Percentiles rank a stretch among this genome's conserved stretches.
Conservation (phyloP, 2,797 vertebrate genomes). For the Meriones psammophilus region DNA sequence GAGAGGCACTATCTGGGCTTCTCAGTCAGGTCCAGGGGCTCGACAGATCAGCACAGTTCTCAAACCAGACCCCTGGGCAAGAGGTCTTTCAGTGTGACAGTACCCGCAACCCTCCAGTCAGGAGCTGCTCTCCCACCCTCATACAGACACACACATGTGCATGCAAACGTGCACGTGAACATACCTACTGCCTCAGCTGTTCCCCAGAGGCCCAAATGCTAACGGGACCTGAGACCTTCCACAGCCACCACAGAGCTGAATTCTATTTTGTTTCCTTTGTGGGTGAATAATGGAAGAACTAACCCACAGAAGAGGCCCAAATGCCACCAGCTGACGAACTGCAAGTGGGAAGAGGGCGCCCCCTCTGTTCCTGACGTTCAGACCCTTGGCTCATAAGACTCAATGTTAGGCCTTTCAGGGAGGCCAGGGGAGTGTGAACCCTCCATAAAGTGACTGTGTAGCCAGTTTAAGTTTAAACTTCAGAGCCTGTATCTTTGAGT, state of each 20-base stretch:
- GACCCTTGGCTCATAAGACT: neutral
- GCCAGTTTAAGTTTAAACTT: neutral
- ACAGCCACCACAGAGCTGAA: neutral
- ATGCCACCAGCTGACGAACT: neutral
- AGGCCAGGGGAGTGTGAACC: neutral
- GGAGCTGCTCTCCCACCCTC: neutral
- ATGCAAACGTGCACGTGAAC: neutral
- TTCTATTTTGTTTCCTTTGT: neutral
- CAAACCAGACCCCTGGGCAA: slow-evolving; percentile 8
- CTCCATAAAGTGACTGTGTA: neutral
- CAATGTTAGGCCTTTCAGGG: neutral
- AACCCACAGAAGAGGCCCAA: neutral
- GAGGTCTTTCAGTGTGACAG: neutral
- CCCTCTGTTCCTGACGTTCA: neutral
- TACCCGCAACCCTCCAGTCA: neutral
- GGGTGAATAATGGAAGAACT: neutral
- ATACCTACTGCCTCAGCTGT: no score
- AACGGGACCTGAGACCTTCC: neutral
- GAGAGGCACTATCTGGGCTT: neutral
- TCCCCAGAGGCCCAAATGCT: neutral
- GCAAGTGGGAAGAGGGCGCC: neutral
- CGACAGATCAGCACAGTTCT: neutral
- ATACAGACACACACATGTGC: neutral
- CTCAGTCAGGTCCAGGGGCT: slow-evolving; percentile 14
- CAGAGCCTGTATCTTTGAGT: neutral